Conservation (phyloP, 1,140 invertebrate genomes). For the Euura lappo region DNA sequence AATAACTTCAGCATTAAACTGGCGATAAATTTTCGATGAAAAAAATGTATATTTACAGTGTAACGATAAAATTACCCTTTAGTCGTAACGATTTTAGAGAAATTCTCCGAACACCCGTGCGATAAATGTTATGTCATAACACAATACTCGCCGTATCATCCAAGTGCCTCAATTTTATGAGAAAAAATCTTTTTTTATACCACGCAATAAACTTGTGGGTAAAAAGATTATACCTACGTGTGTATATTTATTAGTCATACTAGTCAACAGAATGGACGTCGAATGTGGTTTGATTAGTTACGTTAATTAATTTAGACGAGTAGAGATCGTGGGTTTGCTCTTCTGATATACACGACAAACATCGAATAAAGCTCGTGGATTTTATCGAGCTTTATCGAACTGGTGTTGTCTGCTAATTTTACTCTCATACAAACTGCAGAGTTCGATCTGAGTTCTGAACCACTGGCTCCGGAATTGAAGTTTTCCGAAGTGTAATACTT, state of each 20-base stretch:
- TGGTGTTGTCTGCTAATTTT: background rate
- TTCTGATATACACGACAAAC: background rate
- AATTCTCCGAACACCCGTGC: background rate
- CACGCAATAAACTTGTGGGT: no score
- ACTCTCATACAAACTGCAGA: background rate
- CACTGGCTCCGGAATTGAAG: no score
- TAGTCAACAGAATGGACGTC: background rate
- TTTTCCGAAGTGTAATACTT: no score
- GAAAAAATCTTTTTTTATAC: no score
- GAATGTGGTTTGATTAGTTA: background rate
- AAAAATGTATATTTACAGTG: background rate
- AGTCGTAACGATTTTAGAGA: background rate
- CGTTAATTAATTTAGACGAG: conserved; percentile 3
- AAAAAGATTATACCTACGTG: no score
- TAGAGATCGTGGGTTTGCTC: background rate
- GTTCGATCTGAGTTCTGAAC: no score
- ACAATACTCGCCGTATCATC: background rate
- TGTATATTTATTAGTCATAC: background rate
- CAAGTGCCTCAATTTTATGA: no score
- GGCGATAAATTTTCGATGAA: background rate
- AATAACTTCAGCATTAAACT: background rate
- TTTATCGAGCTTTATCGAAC: background rate
- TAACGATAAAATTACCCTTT: conserved; percentile 1
- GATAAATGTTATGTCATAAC: background rate
- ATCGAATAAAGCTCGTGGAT: background rate